These are phyloP conservation scores for Calliopsis andreniformis DNA, from an alignment of 1,140 invertebrate species.

Conservation along the genomic window DNA sequence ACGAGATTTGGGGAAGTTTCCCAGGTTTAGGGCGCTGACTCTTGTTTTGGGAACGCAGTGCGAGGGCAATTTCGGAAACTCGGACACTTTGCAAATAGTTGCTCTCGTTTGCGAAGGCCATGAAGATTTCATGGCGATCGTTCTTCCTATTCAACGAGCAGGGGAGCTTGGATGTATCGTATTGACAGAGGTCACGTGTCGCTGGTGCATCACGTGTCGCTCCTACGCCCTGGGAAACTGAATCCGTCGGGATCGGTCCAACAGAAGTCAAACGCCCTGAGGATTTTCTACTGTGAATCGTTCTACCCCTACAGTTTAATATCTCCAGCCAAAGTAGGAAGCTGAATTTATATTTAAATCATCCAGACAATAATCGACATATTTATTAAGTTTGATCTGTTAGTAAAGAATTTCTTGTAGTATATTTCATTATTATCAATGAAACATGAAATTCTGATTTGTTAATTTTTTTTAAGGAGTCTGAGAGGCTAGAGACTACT, in stretches of 20 bases:
- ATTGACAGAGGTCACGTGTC: slow-evolving; percentile 74
- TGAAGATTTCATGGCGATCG: slow-evolving; percentile 48
- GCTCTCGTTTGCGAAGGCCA: slow-evolving; percentile 46
- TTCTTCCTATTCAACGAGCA: slow-evolving; percentile 42
- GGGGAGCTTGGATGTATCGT: slow-evolving; percentile 56
- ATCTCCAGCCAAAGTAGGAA: background rate
- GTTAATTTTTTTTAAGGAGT: too few relatives aligned
- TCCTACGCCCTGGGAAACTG: slow-evolving; percentile 57
- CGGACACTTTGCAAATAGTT: slow-evolving; percentile 66
- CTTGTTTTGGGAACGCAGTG: slow-evolving; percentile 51
- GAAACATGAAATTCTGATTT: too few relatives aligned
- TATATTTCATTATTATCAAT: too few relatives aligned
- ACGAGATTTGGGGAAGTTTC: slow-evolving; percentile 47
- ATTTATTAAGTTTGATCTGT: too few relatives aligned
- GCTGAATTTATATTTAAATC: background rate
- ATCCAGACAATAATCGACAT: too few relatives aligned
- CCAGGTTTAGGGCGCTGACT: slow-evolving; percentile 41
- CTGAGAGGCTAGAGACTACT: too few relatives aligned
- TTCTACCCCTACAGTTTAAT: background rate
- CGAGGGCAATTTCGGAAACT: slow-evolving; percentile 58
- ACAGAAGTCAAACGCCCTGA: background rate
- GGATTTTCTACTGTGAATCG: background rate
- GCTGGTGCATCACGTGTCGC: slow-evolving; percentile 24
- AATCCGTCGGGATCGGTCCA: background rate
- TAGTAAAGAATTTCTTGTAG: too few relatives aligned